Evolutionary conservation across 2,888 invertebrate genomes (phyloP).

Genomic region (Listrodromus nycthemerus): DNA sequence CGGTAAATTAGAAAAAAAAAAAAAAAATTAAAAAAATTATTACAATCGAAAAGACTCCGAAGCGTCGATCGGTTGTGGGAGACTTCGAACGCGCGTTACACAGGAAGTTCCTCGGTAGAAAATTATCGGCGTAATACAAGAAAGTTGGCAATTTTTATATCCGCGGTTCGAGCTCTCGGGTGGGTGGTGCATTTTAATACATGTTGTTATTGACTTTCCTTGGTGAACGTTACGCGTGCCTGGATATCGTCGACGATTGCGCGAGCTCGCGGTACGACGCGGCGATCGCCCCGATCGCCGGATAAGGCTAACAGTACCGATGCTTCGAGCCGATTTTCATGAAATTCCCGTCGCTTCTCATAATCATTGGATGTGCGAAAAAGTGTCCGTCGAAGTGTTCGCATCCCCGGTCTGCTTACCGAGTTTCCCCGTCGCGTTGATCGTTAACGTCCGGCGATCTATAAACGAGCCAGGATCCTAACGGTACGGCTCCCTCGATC

Average conservation of each 20-base stretch:
- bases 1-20: background rate
- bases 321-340: slow-evolving; percentile 12
- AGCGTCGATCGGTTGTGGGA: background rate
- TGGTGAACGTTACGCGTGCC: background rate
- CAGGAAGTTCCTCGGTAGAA: slow-evolving; percentile 21
- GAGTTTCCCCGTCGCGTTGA: slow-evolving; percentile 23
- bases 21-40: background rate
- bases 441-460: slow-evolving; percentile 51
- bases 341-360: background rate
- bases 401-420: slow-evolving; percentile 4
- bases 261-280: background rate
- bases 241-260: background rate
- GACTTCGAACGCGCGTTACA: background rate
- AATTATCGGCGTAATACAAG: slow-evolving; percentile 32
- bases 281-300: background rate
- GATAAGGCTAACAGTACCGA: slow-evolving; percentile 1
- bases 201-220: slow-evolving; percentile 34
- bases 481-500: slow-evolving; percentile 58
- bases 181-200: background rate
- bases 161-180: background rate
- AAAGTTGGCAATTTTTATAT: slow-evolving; percentile 36
- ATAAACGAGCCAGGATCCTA: slow-evolving; percentile 52
- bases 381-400: slow-evolving; percentile 25
- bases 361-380: background rate
- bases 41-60: background rate